Evolutionary conservation across 2,797 vertebrate genomes (phyloP), one percentile per base, ranked within the genome.

Genomic region (Danio jaintianensis): DNA sequence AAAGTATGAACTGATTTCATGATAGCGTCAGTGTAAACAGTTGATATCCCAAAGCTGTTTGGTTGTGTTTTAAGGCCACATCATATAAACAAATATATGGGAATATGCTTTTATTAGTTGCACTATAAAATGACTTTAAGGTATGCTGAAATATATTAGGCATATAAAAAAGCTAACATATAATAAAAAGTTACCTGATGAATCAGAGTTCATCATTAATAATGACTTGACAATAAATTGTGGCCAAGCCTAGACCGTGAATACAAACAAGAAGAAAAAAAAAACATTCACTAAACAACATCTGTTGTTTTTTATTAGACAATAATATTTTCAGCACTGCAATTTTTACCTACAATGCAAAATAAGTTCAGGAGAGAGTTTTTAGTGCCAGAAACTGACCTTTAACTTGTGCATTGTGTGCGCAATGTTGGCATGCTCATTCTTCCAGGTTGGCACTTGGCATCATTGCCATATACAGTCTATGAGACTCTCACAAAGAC

Each of bases 401-500:
- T 38, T 70, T 52, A 64, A 40, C 55, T 52, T 36, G 36, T 63
- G 36, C n/a, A 20, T 22, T 79, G 20, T 58, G 20, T 10, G n/a
- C 74, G 48, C 66, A 64, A 52, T 63, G 38, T 29, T 52, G 45
- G 55, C 69, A 43, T 69, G 66, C 20, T 58, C 10, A 78, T 67
- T 79, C 69, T 78, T 61, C 42, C 59, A 71, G 74, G 29, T 72
- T 75, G 48, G 43, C 7, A 36, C 2, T 7, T 59, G 48, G 69
- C 22, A 68, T 53, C 63, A 18, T 10, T 75, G 55, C 58, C 45
- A 52, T 50, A 52, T 75, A 59, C 79, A 69, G 66, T 79, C 78
- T 83, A 80, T 72, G 16, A 73, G 40, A 4, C 29, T 10, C 50
- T 77, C 53, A 88, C 87, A 90, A 86, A 85, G 82, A 83, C 75